phyloP scores from a whole-genome alignment of 2,888 invertebrate species.

The Dascillus cervinus region DNA sequence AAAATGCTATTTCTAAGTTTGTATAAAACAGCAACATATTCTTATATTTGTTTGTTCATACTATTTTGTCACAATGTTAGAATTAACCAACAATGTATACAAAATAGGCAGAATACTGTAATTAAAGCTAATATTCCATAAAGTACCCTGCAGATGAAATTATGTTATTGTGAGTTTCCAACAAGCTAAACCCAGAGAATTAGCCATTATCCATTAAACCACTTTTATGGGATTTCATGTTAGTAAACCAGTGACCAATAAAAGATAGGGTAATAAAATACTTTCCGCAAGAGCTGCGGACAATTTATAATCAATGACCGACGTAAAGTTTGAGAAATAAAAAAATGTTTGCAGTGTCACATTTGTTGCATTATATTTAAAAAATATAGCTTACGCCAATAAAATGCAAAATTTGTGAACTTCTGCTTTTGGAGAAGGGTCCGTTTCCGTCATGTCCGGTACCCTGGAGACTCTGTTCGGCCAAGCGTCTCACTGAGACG shows the following conservation, averaged over 20 bases:
- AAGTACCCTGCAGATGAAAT: slow-evolving; percentile 1
- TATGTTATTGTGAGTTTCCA: slow-evolving; percentile 4
- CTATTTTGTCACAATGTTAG: no score
- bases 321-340: no score
- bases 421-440: slow-evolving; percentile 5
- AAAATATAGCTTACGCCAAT: no score
- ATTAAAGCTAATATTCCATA: neutral
- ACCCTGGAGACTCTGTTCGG: slow-evolving; percentile 8
- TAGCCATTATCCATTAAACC: slow-evolving; percentile 7
- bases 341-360: no score
- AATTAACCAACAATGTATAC: no score
- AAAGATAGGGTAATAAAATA: no score
- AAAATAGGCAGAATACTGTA: neutral
- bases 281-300: no score
- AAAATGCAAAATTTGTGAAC: slow-evolving; percentile 1
- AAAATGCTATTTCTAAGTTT: no score
- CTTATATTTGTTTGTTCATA: no score
- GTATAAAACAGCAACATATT: no score
- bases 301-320: no score
- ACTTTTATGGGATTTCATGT: slow-evolving; percentile 1
- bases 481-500: slow-evolving; percentile 18
- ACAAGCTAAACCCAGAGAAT: neutral
- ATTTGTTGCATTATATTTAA: no score
- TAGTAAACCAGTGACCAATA: slow-evolving; percentile 6
- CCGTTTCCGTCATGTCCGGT: slow-evolving; percentile 9